These are phyloP conservation scores for Microcebus ravelobensis DNA, from an alignment of 2,113 vertebrate species.

Conservation along the genomic window DNA sequence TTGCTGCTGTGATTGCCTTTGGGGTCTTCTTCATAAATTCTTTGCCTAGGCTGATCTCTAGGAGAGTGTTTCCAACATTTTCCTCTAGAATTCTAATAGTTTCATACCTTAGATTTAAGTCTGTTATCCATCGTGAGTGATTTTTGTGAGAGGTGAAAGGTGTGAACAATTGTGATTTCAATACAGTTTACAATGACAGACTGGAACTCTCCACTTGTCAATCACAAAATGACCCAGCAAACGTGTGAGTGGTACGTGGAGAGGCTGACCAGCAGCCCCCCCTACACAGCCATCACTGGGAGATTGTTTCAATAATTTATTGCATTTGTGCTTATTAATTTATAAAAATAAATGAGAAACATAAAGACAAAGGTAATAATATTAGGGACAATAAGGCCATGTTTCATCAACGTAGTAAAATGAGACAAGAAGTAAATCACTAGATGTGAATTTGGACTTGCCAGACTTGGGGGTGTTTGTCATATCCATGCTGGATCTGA, in stretches of 20 bases:
- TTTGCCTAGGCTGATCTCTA: too few relatives aligned
- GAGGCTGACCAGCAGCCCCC: neutral
- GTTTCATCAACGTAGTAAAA: neutral
- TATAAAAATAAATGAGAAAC: neutral
- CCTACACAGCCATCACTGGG: neutral
- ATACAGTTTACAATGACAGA: neutral
- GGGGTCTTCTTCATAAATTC: too few relatives aligned
- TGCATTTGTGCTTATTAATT: neutral
- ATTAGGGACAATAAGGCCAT: neutral
- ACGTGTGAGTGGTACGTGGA: neutral
- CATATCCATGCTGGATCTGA: neutral
- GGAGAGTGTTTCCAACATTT: too few relatives aligned
- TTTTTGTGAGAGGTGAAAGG: too few relatives aligned
- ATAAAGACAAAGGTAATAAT: neutral
- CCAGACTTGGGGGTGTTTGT: neutral
- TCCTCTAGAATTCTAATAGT: too few relatives aligned
- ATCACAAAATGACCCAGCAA: neutral
- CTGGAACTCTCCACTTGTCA: neutral
- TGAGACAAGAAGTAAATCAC: neutral
- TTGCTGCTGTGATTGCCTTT: too few relatives aligned
- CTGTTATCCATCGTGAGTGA: too few relatives aligned
- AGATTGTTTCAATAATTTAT: neutral
- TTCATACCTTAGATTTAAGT: too few relatives aligned
- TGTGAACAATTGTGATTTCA: neutral
- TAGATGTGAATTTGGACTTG: neutral